Percentiles rank a stretch among this genome's conserved stretches.
These are phyloP conservation scores for Semotilus atromaculatus DNA, from an alignment of 2,797 vertebrate genomes.

Conservation along the genomic window DNA sequence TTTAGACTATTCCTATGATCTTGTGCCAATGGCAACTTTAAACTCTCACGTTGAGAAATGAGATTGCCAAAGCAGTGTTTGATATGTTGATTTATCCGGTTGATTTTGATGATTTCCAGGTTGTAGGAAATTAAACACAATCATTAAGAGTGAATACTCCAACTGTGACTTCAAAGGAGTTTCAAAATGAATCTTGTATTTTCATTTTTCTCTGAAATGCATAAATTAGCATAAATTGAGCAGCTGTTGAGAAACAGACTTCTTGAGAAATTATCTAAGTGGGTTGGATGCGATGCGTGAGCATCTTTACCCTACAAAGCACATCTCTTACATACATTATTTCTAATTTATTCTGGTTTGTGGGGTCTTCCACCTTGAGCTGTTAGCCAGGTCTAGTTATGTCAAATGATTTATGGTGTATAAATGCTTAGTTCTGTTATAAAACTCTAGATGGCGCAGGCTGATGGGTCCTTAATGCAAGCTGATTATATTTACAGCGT, in stretches of 20 bases:
- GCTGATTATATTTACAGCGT: too few relatives aligned
- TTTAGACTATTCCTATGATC: conserved; percentile 63
- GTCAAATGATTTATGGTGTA: not conserved
- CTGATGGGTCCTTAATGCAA: too few relatives aligned
- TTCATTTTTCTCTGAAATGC: not conserved
- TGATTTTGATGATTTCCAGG: conserved; percentile 61
- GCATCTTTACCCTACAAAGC: not conserved
- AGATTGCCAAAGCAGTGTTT: conserved; percentile 42
- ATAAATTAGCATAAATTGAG: not conserved
- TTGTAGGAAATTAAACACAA: conserved; percentile 45
- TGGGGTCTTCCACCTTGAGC: not conserved
- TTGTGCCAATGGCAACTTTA: conserved; percentile 60
- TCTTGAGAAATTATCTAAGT: not conserved
- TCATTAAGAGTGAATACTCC: conserved; percentile 42
- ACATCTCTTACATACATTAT: conserved; percentile 13
- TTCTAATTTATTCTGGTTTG: not conserved
- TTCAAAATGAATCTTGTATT: not conserved
- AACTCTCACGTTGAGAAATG: conserved; percentile 42
- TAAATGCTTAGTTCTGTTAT: too few relatives aligned
- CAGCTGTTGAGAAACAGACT: not conserved
- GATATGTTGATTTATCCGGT: conserved; percentile 51
- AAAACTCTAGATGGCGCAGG: too few relatives aligned
- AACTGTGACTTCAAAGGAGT: conserved; percentile 12
- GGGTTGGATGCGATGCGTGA: not conserved
- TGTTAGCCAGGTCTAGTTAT: not conserved